phyloP scores from a whole-genome alignment of 2,113 vertebrate genomes.

The Saimiri boliviensis region DNA sequence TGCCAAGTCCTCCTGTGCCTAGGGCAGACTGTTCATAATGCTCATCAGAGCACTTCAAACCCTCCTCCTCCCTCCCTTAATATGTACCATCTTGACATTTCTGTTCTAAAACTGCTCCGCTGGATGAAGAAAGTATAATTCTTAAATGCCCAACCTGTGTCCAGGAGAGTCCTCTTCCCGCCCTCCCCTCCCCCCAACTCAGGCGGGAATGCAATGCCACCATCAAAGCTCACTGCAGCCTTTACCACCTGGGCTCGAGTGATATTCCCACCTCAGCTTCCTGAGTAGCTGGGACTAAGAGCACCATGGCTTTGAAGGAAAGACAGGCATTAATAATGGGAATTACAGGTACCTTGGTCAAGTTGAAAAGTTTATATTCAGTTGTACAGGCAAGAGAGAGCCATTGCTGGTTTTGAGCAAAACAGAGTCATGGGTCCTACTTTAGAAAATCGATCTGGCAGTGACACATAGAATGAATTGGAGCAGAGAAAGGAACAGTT shows the following conservation, averaged over 20 bases:
- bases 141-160: slow-evolving; percentile 3
- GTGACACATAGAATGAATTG: slow-evolving; percentile 36
- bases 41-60: background rate
- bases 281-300: no score
- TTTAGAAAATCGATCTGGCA: slow-evolving; percentile 70
- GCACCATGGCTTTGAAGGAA: background rate
- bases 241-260: no score
- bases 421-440: slow-evolving; percentile 42
- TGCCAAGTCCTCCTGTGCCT: background rate
- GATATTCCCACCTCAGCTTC: no score
- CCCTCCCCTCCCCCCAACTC: no score
- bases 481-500: slow-evolving; percentile 67
- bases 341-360: background rate
- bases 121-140: background rate
- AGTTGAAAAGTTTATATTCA: slow-evolving; percentile 16
- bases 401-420: background rate
- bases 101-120: background rate
- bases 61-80: background rate
- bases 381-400: slow-evolving; percentile 6
- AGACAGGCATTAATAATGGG: background rate
- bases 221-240: no score
- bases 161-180: background rate
- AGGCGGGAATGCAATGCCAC: no score
- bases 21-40: background rate
- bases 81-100: background rate